Conservation (phyloP, 1,140 invertebrate genomes). For the Schlechtendalia chinensis region DNA sequence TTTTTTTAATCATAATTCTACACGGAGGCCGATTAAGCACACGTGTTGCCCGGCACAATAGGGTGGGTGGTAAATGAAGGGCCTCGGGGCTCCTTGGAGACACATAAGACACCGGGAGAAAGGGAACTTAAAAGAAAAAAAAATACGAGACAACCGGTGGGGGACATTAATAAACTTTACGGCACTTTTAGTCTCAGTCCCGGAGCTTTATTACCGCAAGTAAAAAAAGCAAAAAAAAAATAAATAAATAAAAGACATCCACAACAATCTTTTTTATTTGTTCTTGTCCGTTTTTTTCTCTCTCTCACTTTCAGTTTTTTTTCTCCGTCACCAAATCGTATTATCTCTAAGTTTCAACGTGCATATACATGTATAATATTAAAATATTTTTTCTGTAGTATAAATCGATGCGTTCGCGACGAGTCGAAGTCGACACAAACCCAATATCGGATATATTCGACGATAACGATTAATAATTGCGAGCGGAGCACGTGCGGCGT, state of each 20-base stretch:
- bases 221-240: constrained; percentile 40
- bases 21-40: constrained; percentile 48
- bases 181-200: constrained; percentile 48
- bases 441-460: background rate
- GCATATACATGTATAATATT: no score
- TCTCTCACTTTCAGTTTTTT: no score
- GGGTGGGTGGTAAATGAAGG: constrained; percentile 42
- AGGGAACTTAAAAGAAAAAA: constrained; percentile 47
- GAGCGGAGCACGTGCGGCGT: background rate
- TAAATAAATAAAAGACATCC: background rate
- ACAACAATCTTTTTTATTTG: constrained; percentile 48
- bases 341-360: background rate
- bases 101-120: constrained; percentile 46
- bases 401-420: background rate
- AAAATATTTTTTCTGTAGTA: no score
- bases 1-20: constrained; percentile 50
- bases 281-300: constrained; percentile 8
- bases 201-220: constrained; percentile 47
- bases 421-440: no score
- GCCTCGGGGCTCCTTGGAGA: constrained; percentile 46
- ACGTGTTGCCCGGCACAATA: constrained; percentile 41
- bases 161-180: constrained; percentile 50
- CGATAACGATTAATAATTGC: background rate
- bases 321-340: background rate
- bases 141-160: constrained; percentile 47